phyloP scores from a whole-genome alignment of 92 coral and sea anemone species.

The Umimayanthus chanpuru region DNA sequence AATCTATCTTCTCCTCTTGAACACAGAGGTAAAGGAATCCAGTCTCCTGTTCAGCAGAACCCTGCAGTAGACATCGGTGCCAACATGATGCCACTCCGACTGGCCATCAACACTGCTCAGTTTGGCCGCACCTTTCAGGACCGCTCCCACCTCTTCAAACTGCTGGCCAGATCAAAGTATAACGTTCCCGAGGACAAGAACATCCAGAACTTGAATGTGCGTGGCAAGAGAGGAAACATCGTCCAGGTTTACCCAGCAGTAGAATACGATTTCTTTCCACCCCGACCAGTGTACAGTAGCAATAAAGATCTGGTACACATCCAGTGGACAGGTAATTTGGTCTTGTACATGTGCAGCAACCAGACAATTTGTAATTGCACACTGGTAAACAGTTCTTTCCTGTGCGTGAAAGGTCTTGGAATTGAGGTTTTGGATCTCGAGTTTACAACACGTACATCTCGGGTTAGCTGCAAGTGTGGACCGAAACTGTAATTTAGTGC shows the following conservation, averaged over 20 bases:
- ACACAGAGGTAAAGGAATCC: conserved; percentile 52
- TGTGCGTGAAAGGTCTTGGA: no score
- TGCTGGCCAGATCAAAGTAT: conserved; percentile 59
- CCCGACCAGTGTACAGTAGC: conserved; percentile 53
- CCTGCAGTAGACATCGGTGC: conserved; percentile 89
- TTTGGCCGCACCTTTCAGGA: conserved; percentile 98
- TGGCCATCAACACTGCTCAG: conserved; percentile 97
- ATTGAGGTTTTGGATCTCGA: no score
- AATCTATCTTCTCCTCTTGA: background rate
- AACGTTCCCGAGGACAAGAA: conserved; percentile 61
- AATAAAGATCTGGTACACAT: conserved; percentile 74
- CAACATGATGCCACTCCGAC: conserved; percentile 72
- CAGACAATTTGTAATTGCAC: no score
- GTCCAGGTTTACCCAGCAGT: conserved; percentile 97
- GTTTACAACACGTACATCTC: no score
- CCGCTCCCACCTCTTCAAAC: conserved; percentile 81
- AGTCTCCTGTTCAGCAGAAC: conserved; percentile 85
- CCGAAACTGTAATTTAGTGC: no score
- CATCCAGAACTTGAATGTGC: conserved; percentile 87
- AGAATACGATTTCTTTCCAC: conserved; percentile 95
- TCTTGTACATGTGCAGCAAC: background rate
- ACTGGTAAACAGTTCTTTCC: no score
- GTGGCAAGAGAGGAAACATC: conserved; percentile 96
- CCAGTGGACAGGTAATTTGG: conserved; percentile 90
- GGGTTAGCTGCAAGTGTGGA: no score